phyloP scores from a whole-genome alignment of 2,797 vertebrate species.

The Protosalanx chinensis region DNA sequence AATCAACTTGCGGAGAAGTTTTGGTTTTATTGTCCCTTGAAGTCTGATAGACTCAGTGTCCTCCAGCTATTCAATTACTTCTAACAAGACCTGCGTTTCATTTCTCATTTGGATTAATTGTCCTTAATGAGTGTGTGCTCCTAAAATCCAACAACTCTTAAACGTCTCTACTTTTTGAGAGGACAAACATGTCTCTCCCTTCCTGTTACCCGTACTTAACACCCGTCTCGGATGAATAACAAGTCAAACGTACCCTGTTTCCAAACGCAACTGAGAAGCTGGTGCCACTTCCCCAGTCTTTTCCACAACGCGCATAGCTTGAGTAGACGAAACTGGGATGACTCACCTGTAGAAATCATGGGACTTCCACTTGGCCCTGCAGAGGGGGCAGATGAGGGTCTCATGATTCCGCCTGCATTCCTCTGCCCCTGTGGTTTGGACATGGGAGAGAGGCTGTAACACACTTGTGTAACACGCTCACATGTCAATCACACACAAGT shows the following conservation, averaged over 20 bases:
- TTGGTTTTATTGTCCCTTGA: too few relatives aligned
- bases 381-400: constrained; percentile 85
- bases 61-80: too few relatives aligned
- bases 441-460: background rate
- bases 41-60: too few relatives aligned
- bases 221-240: too few relatives aligned
- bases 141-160: background rate
- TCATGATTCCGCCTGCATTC: constrained; percentile 87
- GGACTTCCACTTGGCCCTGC: constrained; percentile 87
- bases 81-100: too few relatives aligned
- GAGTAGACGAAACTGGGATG: background rate
- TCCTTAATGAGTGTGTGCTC: background rate
- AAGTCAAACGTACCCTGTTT: too few relatives aligned
- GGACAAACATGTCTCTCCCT: too few relatives aligned
- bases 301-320: constrained; percentile 1
- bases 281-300: constrained; percentile 8
- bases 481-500: too few relatives aligned
- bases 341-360: constrained; percentile 86
- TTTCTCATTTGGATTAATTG: too few relatives aligned
- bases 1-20: too few relatives aligned
- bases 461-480: too few relatives aligned
- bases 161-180: background rate
- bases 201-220: too few relatives aligned
- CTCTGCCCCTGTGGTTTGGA: constrained; percentile 78
- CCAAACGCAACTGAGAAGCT: background rate